A percentile compares a stretch with the other conserved stretches of the same genome.
These are phyloP conservation scores for Macrobrachium nipponense DNA, from an alignment of 1,140 invertebrate species.

Conservation along the genomic window DNA sequence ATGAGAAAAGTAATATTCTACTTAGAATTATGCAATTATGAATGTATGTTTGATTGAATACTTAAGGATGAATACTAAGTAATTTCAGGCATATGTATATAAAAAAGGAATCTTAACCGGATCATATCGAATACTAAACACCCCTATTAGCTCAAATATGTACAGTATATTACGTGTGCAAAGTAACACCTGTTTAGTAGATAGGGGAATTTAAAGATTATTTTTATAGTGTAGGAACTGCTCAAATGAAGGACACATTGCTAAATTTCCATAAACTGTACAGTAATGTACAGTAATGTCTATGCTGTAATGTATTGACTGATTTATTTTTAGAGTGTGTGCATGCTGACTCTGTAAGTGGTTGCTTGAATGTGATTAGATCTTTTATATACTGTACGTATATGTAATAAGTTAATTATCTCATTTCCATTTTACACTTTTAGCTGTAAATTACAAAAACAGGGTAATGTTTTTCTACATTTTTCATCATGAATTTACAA, in stretches of 20 bases:
- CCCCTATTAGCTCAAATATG: constrained; percentile 52
- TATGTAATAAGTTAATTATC: neutral
- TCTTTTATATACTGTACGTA: constrained; percentile 8
- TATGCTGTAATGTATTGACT: neutral
- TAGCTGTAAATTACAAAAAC: too few species aligned
- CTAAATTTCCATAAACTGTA: constrained; percentile 6
- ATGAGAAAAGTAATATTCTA: constrained; percentile 19
- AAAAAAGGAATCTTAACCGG: constrained; percentile 10
- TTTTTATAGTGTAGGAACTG: constrained; percentile 28
- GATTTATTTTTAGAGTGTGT: constrained; percentile 13
- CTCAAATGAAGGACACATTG: constrained; percentile 27
- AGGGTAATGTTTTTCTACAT: too few species aligned
- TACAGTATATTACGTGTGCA: constrained; percentile 28
- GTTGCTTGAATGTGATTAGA: constrained; percentile 25
- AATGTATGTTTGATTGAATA: constrained; percentile 4
- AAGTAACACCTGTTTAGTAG: constrained; percentile 40
- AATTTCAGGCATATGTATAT: constrained; percentile 19
- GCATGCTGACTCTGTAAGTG: constrained; percentile 21
- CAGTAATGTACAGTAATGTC: too few species aligned
- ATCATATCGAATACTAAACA: constrained; percentile 23
- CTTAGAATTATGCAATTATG: constrained; percentile 28
- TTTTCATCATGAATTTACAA: too few species aligned
- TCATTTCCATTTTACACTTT: too few species aligned
- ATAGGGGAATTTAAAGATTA: constrained; percentile 24
- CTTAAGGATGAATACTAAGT: neutral